Evolutionary conservation across 2,888 invertebrate genomes (phyloP).

Genomic region (Stenotaenia linearis): DNA sequence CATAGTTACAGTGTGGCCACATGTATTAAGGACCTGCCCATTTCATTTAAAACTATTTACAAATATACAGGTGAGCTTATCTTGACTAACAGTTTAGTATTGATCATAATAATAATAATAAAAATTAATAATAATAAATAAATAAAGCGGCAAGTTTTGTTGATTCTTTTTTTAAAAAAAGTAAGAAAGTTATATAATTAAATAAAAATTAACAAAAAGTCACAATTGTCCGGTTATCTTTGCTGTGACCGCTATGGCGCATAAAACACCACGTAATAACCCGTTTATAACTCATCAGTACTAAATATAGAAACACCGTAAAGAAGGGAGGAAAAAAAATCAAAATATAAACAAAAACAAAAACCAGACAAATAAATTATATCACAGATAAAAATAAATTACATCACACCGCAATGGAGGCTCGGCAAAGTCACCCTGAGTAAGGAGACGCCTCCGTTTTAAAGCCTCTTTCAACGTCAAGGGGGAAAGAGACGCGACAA

Average conservation of each 20-base stretch:
- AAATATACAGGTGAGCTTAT: neutral
- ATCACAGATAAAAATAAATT: neutral
- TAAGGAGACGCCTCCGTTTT: neutral
- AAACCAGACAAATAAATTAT: neutral
- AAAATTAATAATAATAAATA: neutral
- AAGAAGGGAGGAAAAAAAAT: neutral
- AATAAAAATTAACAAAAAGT: neutral
- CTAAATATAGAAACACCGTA: neutral
- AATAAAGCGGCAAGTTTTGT: neutral
- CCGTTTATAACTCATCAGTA: neutral
- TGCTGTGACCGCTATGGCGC: neutral
- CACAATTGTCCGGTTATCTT: neutral
- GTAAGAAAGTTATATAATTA: neutral
- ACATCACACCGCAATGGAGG: neutral
- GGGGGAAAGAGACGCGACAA: neutral
- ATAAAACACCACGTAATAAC: neutral
- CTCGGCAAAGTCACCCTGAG: neutral
- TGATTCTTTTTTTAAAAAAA: neutral
- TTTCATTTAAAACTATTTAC: neutral
- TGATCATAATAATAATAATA: neutral
- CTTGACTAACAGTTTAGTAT: neutral
- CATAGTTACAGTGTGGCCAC: neutral
- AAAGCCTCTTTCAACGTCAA: neutral
- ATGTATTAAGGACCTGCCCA: neutral
- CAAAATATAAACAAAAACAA: neutral